These are phyloP conservation scores for Tapera naevia DNA, from an alignment of 2,797 vertebrate species.

Conservation along the genomic window DNA sequence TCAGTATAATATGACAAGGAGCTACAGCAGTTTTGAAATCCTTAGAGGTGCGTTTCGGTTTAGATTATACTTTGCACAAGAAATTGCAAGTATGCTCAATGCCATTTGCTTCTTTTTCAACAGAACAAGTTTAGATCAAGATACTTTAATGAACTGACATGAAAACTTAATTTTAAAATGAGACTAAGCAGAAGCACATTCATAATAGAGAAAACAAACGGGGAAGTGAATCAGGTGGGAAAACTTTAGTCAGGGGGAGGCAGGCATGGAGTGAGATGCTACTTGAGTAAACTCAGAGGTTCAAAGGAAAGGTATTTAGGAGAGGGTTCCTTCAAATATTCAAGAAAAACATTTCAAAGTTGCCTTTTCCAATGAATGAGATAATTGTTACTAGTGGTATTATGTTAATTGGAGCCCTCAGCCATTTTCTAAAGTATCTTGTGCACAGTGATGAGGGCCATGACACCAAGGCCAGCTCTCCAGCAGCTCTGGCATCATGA, in stretches of 20 bases:
- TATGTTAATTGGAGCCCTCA: not conserved
- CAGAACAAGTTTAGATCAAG: not conserved
- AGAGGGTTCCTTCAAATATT: not conserved
- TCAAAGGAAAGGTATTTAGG: not conserved
- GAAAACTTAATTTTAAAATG: not conserved
- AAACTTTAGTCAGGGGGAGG: not conserved
- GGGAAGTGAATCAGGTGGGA: not conserved
- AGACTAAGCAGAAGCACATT: not conserved
- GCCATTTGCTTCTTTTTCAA: not conserved
- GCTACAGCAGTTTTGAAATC: not conserved
- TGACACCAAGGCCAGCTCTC: fast-evolving
- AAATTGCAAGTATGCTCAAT: not conserved
- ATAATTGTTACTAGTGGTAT: not conserved
- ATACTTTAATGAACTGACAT: not conserved
- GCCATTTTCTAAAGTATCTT: not conserved
- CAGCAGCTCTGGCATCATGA: not conserved
- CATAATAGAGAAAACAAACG: not conserved
- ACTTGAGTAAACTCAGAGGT: not conserved
- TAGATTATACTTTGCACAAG: not conserved
- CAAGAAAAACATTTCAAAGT: not conserved
- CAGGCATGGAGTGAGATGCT: not conserved
- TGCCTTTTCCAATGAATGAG: not conserved
- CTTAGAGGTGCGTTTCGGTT: not conserved
- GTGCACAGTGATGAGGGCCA: not conserved
- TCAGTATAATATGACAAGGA: not conserved